A percentile compares a stretch with the other conserved stretches of the same genome.
phyloP scores from a whole-genome alignment of 2,888 invertebrate species.

The Oscheius sp. region DNA sequence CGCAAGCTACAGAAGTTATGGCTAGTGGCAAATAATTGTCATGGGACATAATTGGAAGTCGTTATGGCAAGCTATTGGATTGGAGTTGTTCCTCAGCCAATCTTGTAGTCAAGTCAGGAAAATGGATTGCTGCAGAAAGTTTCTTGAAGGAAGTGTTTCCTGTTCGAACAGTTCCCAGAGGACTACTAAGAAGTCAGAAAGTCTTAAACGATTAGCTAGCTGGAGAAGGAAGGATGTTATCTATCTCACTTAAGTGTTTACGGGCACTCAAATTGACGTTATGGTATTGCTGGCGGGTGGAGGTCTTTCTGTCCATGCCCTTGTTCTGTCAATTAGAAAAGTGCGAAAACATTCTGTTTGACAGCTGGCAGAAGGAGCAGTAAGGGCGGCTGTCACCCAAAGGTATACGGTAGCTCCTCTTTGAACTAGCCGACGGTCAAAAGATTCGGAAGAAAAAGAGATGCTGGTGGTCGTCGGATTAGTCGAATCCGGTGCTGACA shows the following conservation, averaged over 20 bases:
- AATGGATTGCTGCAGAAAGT: too few relatives aligned
- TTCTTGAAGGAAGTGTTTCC: too few relatives aligned
- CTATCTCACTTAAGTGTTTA: not conserved
- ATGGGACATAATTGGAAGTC: constrained; percentile 11
- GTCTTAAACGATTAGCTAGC: too few relatives aligned
- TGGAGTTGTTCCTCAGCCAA: too few relatives aligned
- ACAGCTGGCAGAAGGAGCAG: not conserved
- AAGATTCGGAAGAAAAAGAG: constrained; percentile 24
- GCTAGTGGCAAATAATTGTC: not conserved
- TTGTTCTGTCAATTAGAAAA: too few relatives aligned
- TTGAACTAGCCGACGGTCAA: not conserved
- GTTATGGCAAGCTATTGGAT: not conserved
- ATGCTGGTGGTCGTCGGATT: constrained; percentile 14
- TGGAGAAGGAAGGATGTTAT: too few relatives aligned
- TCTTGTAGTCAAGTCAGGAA: too few relatives aligned
- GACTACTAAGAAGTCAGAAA: too few relatives aligned
- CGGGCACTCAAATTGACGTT: constrained; percentile 2
- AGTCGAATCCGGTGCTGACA: constrained; percentile 25
- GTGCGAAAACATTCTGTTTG: not conserved
- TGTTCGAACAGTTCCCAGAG: too few relatives aligned
- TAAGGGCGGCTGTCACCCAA: constrained; percentile 1
- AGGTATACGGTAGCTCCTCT: constrained; percentile 1
- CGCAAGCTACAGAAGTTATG: constrained; percentile 1
- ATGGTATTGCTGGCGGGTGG: not conserved
- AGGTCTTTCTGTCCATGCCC: not conserved